Conservation (phyloP, 2,888 invertebrate genomes). For the Agrochola macilenta region DNA sequence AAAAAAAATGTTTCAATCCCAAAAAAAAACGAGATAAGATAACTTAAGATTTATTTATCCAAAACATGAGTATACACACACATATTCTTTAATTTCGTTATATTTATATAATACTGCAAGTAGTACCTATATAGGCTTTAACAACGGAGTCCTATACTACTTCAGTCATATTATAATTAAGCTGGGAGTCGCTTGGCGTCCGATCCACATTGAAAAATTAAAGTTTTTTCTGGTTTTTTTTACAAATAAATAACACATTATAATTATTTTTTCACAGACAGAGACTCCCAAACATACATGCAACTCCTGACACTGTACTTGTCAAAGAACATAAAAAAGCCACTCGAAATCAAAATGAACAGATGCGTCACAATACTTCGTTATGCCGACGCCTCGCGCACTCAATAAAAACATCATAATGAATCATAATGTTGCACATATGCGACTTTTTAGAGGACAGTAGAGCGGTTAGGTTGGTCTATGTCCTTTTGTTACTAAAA, state of each 20-base stretch:
- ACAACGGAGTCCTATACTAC: too few relatives aligned
- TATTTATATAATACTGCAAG: too few relatives aligned
- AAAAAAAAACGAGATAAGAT: background rate
- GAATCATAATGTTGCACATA: slow-evolving; percentile 67
- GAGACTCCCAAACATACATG: background rate
- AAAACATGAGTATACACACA: too few relatives aligned
- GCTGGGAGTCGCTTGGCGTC: background rate
- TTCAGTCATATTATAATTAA: too few relatives aligned
- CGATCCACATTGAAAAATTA: too few relatives aligned
- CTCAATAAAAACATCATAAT: slow-evolving; percentile 75
- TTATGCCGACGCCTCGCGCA: slow-evolving; percentile 72
- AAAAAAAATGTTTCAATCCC: too few relatives aligned
- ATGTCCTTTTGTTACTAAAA: slow-evolving; percentile 27
- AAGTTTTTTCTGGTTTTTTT: too few relatives aligned
- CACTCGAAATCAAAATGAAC: slow-evolving; percentile 71
- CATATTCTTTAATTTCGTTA: background rate
- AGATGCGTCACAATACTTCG: slow-evolving; percentile 86
- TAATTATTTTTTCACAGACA: background rate
- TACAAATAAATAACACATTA: too few relatives aligned
- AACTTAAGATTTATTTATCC: too few relatives aligned
- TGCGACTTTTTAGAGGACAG: slow-evolving; percentile 64
- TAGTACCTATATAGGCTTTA: too few relatives aligned
- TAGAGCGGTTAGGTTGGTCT: slow-evolving; percentile 33
- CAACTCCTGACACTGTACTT: slow-evolving; percentile 20
- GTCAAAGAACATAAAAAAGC: slow-evolving; percentile 77